Evolutionary conservation across 2,888 invertebrate genomes (phyloP).

Genomic region (Polyommatus iphigenia): DNA sequence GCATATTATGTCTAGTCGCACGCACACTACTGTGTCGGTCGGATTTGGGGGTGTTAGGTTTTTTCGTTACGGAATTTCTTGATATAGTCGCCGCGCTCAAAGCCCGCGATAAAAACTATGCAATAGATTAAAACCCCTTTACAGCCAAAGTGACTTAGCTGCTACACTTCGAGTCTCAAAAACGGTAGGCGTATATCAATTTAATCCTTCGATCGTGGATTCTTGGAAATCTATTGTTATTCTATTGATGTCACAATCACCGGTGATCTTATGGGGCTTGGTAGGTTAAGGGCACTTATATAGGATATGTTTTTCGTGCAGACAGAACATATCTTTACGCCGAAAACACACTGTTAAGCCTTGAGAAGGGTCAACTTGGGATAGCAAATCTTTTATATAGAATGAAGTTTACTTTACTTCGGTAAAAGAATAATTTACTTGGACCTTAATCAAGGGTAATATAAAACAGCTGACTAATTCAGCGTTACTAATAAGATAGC

Average conservation of each 20-base stretch:
- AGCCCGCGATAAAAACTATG: too few species aligned
- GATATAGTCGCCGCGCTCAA: too few species aligned
- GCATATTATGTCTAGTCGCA: too few species aligned
- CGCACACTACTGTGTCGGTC: too few species aligned
- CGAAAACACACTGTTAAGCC: background rate
- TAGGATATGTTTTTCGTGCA: background rate
- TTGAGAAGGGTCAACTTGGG: constrained; percentile 18
- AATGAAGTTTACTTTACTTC: constrained; percentile 4
- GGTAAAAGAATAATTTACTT: background rate
- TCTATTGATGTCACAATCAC: too few species aligned
- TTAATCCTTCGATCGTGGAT: too few species aligned
- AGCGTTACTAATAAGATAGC: background rate
- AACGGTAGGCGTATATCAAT: background rate
- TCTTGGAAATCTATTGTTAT: too few species aligned
- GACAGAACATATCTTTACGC: background rate
- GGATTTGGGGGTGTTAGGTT: too few species aligned
- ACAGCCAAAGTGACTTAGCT: too few species aligned
- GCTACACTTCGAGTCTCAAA: background rate
- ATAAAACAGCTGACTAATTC: background rate
- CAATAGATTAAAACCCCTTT: too few species aligned
- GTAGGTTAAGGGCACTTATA: background rate
- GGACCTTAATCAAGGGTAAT: background rate
- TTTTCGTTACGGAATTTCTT: too few species aligned
- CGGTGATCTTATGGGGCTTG: too few species aligned
- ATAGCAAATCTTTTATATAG: background rate